Evolutionary conservation across 2,113 vertebrate genomes (phyloP).

Genomic region (Spea multiplicata): DNA sequence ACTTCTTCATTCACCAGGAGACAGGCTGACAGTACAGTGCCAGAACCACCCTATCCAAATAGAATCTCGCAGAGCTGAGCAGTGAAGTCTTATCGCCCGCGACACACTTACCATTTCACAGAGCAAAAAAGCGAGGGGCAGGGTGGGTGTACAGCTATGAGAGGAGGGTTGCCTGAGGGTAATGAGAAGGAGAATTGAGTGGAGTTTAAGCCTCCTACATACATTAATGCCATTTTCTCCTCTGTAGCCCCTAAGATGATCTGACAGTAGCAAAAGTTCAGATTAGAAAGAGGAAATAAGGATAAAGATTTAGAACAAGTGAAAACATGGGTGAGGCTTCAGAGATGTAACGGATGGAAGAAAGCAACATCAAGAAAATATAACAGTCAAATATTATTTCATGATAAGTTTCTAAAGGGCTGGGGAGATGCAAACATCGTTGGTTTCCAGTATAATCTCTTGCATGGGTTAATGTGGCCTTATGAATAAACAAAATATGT

Average conservation of each 20-base stretch:
- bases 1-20: conserved; percentile 26
- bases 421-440: too few relatives aligned
- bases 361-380: too few relatives aligned
- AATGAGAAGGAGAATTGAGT: conserved; percentile 24
- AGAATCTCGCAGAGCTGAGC: not conserved
- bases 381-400: too few relatives aligned
- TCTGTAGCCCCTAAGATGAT: accelerated
- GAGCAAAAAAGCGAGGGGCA: not conserved
- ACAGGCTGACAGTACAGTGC: not conserved
- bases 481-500: too few relatives aligned
- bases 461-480: too few relatives aligned
- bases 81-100: conserved; percentile 25
- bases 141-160: not conserved
- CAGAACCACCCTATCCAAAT: conserved; percentile 12
- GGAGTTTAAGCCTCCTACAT: conserved; percentile 22
- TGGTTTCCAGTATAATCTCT: too few relatives aligned
- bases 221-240: conserved; percentile 12
- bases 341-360: accelerated
- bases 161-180: conserved; percentile 29
- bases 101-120: not conserved
- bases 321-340: not conserved
- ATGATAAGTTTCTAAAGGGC: too few relatives aligned
- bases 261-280: accelerated
- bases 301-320: not conserved
- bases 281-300: not conserved